Evolutionary conservation across 2,888 invertebrate species (phyloP).

Genomic region (Vannuccia rotundouncinata): DNA sequence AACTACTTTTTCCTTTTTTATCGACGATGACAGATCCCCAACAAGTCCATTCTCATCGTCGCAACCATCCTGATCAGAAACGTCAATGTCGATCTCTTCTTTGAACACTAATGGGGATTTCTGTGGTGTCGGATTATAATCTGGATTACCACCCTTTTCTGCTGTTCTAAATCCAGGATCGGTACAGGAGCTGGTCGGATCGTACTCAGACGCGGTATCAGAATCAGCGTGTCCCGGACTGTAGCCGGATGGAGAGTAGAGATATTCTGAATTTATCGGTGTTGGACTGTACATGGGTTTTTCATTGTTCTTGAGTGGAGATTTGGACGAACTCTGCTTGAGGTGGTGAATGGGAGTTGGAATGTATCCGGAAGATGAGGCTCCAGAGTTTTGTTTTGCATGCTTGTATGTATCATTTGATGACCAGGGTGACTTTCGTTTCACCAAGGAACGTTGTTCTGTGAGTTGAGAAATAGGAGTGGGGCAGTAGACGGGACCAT

Average conservation of each 20-base stretch:
- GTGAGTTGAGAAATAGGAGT: not conserved
- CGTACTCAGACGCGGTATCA: not conserved
- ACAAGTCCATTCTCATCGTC: not conserved
- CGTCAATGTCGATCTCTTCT: not conserved
- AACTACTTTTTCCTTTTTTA: too few relatives aligned
- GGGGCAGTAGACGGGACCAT: conserved; percentile 18
- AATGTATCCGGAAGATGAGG: not conserved
- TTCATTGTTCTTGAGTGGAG: not conserved
- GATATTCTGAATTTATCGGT: not conserved
- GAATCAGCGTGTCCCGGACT: not conserved
- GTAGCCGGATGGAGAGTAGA: not conserved
- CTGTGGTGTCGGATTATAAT: too few relatives aligned
- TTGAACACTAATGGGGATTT: too few relatives aligned
- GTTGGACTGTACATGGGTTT: not conserved
- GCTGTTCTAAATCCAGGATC: too few relatives aligned
- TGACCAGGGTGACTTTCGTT: not conserved
- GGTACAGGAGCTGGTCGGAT: too few relatives aligned
- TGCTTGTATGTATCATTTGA: not conserved
- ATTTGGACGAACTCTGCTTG: not conserved
- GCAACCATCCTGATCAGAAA: not conserved
- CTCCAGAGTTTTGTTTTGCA: not conserved
- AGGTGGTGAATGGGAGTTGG: not conserved
- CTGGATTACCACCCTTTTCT: too few relatives aligned
- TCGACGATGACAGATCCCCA: too few relatives aligned
- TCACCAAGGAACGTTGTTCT: not conserved